Conservation (phyloP, 1,140 invertebrate genomes). For the Pachypeltis micranthus region DNA sequence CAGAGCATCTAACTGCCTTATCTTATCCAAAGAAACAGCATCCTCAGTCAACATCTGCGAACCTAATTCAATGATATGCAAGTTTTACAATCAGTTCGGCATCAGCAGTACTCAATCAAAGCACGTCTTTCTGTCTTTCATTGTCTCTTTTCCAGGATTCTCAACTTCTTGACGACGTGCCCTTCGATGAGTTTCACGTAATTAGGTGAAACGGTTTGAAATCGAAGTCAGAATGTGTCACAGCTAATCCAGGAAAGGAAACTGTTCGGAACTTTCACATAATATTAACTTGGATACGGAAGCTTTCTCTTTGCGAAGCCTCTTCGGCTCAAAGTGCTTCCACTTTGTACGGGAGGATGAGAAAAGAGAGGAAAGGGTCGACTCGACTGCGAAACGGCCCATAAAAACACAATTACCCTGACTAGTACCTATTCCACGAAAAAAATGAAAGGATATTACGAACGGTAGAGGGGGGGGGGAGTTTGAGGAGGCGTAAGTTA, state of each 20-base stretch:
- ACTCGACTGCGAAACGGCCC: neutral
- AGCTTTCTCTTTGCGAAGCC: neutral
- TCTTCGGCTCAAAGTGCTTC: neutral
- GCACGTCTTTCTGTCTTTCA: neutral
- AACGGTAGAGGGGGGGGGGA: too few relatives aligned
- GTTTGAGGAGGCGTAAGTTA: too few relatives aligned
- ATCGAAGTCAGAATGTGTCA: neutral
- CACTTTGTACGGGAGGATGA: neutral
- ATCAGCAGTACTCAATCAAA: too few relatives aligned
- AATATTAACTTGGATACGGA: neutral
- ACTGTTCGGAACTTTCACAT: neutral
- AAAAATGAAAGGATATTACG: neutral
- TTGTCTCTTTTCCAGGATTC: neutral
- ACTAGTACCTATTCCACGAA: neutral
- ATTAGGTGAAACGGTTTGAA: neutral
- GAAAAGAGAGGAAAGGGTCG: neutral
- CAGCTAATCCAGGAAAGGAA: neutral
- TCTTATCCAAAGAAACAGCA: too few relatives aligned
- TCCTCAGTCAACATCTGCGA: too few relatives aligned
- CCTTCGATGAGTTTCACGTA: neutral
- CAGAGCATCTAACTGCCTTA: too few relatives aligned
- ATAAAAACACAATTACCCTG: neutral
- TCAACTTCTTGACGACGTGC: neutral
- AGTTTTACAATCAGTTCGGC: too few relatives aligned
- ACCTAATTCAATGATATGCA: too few relatives aligned